These are phyloP conservation scores for Xylota sylvarum DNA, from an alignment of 2,888 invertebrate genomes.

Conservation along the genomic window DNA sequence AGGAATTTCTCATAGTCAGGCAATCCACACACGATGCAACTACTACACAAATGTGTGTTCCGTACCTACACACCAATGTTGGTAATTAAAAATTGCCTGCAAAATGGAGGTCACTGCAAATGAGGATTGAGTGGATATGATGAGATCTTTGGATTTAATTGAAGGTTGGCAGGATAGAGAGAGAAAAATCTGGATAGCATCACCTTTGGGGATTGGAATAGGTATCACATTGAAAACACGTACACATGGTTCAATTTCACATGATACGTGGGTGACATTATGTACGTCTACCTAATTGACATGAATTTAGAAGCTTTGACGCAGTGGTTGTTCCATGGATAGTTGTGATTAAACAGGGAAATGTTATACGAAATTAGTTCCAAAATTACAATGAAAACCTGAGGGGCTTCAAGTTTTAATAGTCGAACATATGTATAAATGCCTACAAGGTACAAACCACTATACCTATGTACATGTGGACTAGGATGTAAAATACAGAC, in stretches of 20 bases:
- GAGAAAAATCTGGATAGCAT: conserved; percentile 1
- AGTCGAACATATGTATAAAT: too few species aligned
- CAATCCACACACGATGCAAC: conserved; percentile 6
- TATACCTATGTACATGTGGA: too few species aligned
- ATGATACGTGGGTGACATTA: conserved; percentile 19
- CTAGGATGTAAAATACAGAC: too few species aligned
- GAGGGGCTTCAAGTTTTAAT: too few species aligned
- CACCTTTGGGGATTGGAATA: conserved; percentile 15
- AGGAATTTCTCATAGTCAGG: conserved; percentile 37
- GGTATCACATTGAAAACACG: conserved; percentile 14
- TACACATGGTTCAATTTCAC: not conserved
- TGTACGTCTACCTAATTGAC: conserved; percentile 9
- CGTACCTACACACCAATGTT: conserved; percentile 16
- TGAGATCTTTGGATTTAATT: conserved; percentile 39
- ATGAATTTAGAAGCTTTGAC: not conserved
- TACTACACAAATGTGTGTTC: not conserved
- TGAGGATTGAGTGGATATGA: conserved; percentile 55
- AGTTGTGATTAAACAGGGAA: not conserved
- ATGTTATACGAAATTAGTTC: not conserved
- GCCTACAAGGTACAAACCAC: too few species aligned
- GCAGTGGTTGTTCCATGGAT: not conserved
- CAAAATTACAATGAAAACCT: not conserved
- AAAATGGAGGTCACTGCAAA: conserved; percentile 55
- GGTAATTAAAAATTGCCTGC: conserved; percentile 60
- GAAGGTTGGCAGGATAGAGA: conserved; percentile 28